Base-by-base conservation (phyloP, 2,888 invertebrate genomes). In the Acanthococcus lagerstroemiae region DNA sequence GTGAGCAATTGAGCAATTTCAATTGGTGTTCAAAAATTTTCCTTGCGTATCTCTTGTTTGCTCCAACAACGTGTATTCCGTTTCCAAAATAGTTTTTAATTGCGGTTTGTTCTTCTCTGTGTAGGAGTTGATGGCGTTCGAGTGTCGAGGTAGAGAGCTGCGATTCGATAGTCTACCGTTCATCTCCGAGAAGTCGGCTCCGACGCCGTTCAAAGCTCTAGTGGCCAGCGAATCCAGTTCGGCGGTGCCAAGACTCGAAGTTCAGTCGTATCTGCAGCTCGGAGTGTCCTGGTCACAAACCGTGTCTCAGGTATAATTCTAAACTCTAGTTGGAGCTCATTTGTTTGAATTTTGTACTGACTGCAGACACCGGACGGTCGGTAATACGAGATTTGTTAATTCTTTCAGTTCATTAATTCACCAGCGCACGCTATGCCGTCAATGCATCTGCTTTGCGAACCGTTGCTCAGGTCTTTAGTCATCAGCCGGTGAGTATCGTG, bases 361-460 rank as follows among this genome's bases (percentile, higher is more conserved):
- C 3, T 37, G 37, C n/a, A 9, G 2, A 37, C 37, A n/a, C n/a
- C 37, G n/a, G 37, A 37, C n/a, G n/a, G n/a, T n/a, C n/a, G n/a
- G n/a, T n/a, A n/a, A n/a, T n/a, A n/a, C n/a, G n/a, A n/a, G n/a
- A n/a, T n/a, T n/a, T n/a, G n/a, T n/a, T n/a, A n/a, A n/a, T n/a
- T n/a, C 9, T 71, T 71, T 50, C 70, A 74, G 74, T 69, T 74
- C 9, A 67, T 74, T 67, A 70, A 68, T 15, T 74, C 75, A 52
- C 75, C 78, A 7, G 75, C 76, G 19, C 77, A 78, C 66, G 77
- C 78, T 2, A 71, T 78, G 69, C 77, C 78, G 54, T 75, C 77
- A 2, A 74, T 77, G 73, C 74, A 73, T 67, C 71, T 76, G 66
- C 71, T 78, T 5, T 77, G 77, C 67, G 71, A 72, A 54, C 73